A percentile compares a stretch with the other conserved stretches of the same genome.
phyloP scores from a whole-genome alignment of 2,888 invertebrate genomes.

The Campoplex nolae region DNA sequence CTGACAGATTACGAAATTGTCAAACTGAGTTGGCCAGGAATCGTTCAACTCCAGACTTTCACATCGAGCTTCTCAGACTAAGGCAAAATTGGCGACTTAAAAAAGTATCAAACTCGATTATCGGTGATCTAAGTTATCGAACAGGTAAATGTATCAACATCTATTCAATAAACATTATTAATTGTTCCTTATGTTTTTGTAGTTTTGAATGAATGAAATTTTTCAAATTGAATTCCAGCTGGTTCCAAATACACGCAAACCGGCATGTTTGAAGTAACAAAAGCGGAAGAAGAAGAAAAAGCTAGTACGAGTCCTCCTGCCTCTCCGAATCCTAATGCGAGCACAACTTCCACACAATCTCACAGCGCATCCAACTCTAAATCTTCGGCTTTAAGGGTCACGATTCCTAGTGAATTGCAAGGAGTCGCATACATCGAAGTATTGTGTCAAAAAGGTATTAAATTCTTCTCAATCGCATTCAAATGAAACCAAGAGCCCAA shows the following conservation, averaged over 20 bases:
- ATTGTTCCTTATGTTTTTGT: not conserved
- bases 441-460: slow-evolving; percentile 94
- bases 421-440: slow-evolving; percentile 99
- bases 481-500: not conserved
- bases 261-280: slow-evolving; percentile 97
- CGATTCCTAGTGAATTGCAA: slow-evolving; percentile 97
- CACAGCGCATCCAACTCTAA: slow-evolving; percentile 86
- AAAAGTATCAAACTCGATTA: slow-evolving; percentile 97
- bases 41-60: slow-evolving; percentile 94
- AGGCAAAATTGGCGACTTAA: slow-evolving; percentile 98
- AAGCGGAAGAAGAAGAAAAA: slow-evolving; percentile 92
- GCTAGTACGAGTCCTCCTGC: slow-evolving; percentile 85
- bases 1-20: slow-evolving; percentile 93
- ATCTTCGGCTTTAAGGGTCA: slow-evolving; percentile 93
- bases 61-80: slow-evolving; percentile 94
- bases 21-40: slow-evolving; percentile 93
- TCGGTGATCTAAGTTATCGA: slow-evolving; percentile 97
- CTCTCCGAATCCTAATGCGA: slow-evolving; percentile 85
- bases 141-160: slow-evolving; percentile 86
- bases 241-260: slow-evolving; percentile 97
- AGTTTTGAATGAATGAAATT: not conserved
- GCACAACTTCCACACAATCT: slow-evolving; percentile 82
- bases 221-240: slow-evolving; percentile 84
- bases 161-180: not conserved
- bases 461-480: not conserved